These are phyloP conservation scores for Lepus europaeus DNA, from an alignment of 2,113 vertebrate genomes.

Conservation along the genomic window DNA sequence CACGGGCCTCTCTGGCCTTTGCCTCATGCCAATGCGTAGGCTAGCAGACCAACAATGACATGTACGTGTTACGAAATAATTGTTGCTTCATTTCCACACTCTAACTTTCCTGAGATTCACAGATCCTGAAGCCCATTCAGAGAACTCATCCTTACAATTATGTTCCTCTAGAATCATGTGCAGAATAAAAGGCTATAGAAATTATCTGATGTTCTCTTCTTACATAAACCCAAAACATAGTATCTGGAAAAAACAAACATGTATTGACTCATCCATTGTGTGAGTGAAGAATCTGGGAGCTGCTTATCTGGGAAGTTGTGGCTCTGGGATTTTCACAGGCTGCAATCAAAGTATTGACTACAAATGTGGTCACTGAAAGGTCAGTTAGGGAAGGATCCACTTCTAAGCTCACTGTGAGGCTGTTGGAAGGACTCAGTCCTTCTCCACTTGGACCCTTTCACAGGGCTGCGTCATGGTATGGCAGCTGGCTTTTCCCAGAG, in stretches of 20 bases:
- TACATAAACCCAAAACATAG: not conserved
- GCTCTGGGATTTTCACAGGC: not conserved
- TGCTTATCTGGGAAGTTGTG: not conserved
- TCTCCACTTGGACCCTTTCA: not conserved
- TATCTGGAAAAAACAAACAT: not conserved
- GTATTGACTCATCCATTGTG: not conserved
- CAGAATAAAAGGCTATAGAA: not conserved
- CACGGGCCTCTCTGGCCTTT: not conserved
- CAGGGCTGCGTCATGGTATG: not conserved
- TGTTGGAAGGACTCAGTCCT: not conserved
- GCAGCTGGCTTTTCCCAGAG: not conserved
- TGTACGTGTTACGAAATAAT: no score
- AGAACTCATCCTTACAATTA: not conserved
- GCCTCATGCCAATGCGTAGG: fast-evolving
- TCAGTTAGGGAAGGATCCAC: not conserved
- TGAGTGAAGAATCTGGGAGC: not conserved
- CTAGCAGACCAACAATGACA: not conserved
- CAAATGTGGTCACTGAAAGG: not conserved
- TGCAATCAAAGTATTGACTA: not conserved
- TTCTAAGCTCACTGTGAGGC: not conserved
- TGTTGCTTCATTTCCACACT: not conserved
- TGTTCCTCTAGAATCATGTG: not conserved
- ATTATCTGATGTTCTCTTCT: not conserved
- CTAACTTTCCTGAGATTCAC: not conserved
- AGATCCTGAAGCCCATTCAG: not conserved